phyloP scores from a whole-genome alignment of 2,113 vertebrate genomes.

The Pygoscelis antarcticus region DNA sequence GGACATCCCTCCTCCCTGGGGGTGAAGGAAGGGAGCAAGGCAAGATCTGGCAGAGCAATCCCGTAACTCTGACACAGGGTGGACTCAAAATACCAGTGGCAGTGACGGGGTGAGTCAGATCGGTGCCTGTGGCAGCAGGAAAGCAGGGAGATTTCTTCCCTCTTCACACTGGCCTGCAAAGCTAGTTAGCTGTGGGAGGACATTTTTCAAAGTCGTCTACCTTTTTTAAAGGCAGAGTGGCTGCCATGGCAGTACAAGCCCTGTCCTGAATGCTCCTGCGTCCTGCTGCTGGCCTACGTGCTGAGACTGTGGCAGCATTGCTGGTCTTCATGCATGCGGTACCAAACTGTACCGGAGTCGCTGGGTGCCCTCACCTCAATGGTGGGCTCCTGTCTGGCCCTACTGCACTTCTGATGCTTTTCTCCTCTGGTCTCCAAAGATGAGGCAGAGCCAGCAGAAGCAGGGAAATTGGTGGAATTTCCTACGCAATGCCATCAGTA shows the following conservation, averaged over 20 bases:
- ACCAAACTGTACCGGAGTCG: fast-evolving
- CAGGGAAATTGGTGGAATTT: not conserved
- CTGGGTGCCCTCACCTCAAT: not conserved
- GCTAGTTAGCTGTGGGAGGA: not conserved
- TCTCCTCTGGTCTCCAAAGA: not conserved
- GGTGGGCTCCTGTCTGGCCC: not conserved
- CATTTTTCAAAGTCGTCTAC: not conserved
- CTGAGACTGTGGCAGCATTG: not conserved
- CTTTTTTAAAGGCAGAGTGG: not conserved
- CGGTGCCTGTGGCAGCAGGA: not conserved
- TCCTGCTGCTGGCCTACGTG: not conserved
- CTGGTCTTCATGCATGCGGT: fast-evolving
- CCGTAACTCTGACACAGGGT: fast-evolving
- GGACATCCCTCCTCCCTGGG: not conserved
- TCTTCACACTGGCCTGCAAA: not conserved
- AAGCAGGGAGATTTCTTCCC: not conserved
- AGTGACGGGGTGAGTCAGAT: not conserved
- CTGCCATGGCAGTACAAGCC: fast-evolving
- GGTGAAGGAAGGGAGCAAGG: not conserved
- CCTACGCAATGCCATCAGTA: not conserved
- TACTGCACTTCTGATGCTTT: not conserved
- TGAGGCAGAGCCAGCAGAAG: not conserved
- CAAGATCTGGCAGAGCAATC: not conserved
- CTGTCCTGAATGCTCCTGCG: not conserved
- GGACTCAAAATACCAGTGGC: not conserved